Percentiles rank a stretch among this genome's conserved stretches.
phyloP scores from a whole-genome alignment of 2,113 vertebrate species.

The Nymphicus hollandicus region DNA sequence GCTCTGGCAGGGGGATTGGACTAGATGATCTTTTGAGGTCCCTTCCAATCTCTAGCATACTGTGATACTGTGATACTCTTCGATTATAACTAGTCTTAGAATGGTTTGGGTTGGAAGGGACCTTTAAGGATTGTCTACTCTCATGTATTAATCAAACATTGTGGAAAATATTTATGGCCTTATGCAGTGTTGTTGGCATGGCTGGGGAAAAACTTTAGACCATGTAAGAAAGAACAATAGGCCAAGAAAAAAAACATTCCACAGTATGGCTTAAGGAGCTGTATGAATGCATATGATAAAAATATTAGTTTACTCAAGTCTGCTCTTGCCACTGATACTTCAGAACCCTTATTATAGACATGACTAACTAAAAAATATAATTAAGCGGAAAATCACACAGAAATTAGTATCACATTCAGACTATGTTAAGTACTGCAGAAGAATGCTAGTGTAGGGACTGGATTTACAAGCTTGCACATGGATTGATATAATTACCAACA shows the following conservation, averaged over 20 bases:
- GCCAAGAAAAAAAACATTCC: not conserved
- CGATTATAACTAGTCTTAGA: not conserved
- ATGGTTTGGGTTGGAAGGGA: not conserved
- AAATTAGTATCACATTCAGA: slow-evolving; percentile 57
- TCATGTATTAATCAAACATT: not conserved
- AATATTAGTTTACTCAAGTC: not conserved
- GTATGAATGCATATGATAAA: not conserved
- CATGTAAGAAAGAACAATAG: fast-evolving
- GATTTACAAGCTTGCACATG: slow-evolving; percentile 45
- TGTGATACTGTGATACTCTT: too few species aligned
- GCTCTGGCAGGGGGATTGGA: too few species aligned
- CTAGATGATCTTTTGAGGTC: too few species aligned
- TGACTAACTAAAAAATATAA: slow-evolving; percentile 57
- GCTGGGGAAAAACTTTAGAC: not conserved
- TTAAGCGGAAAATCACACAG: slow-evolving; percentile 48
- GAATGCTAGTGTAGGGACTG: slow-evolving; percentile 45
- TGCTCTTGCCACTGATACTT: slow-evolving; percentile 50
- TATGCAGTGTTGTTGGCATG: fast-evolving
- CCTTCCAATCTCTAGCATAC: too few species aligned
- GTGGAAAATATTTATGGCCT: not conserved
- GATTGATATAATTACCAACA: slow-evolving; percentile 66
- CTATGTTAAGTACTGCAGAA: slow-evolving; percentile 38
- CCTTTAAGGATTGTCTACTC: not conserved
- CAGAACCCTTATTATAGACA: slow-evolving; percentile 55
- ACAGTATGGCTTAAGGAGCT: not conserved